phyloP scores from a whole-genome alignment of 2,797 vertebrate species.

The Coranthus polyacanthus region DNA sequence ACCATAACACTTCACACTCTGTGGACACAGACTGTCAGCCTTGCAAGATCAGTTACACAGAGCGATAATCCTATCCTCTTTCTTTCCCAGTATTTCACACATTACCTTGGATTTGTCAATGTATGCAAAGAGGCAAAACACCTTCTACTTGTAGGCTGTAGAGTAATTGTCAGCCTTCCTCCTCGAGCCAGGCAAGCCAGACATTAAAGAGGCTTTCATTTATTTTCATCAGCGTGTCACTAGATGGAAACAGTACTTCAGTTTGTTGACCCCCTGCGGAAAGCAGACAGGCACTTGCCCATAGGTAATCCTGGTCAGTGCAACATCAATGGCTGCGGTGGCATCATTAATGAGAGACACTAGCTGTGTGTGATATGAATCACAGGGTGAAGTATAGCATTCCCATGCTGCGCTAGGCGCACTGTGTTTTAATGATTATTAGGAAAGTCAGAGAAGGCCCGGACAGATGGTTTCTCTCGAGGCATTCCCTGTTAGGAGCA shows the following conservation, averaged over 20 bases:
- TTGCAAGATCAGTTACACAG: slow-evolving; percentile 54
- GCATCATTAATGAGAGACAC: slow-evolving; percentile 72
- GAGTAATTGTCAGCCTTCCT: slow-evolving; percentile 22
- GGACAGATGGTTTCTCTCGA: slow-evolving; percentile 75
- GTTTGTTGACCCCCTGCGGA: slow-evolving; percentile 62
- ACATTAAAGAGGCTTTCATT: slow-evolving; percentile 52
- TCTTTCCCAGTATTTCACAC: slow-evolving; percentile 17
- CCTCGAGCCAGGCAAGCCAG: slow-evolving; percentile 11
- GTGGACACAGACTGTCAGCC: slow-evolving; percentile 73
- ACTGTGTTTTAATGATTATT: slow-evolving; percentile 71
- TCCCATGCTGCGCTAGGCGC: slow-evolving; percentile 41
- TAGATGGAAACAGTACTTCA: slow-evolving; percentile 40
- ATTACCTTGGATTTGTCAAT: slow-evolving; percentile 36
- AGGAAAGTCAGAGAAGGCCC: slow-evolving; percentile 50
- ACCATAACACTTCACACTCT: slow-evolving; percentile 73
- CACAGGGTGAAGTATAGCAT: slow-evolving; percentile 44
- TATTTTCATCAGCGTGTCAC: slow-evolving; percentile 41
- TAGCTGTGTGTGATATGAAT: slow-evolving; percentile 69
- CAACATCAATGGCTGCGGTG: slow-evolving; percentile 60
- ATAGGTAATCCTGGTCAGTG: slow-evolving; percentile 48
- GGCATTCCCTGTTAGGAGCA: slow-evolving; percentile 65
- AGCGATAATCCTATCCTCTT: slow-evolving; percentile 43
- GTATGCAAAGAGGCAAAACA: slow-evolving; percentile 17
- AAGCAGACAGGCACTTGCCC: slow-evolving; percentile 43
- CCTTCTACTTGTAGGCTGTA: slow-evolving; percentile 27